Evolutionary conservation across 2,797 vertebrate genomes (phyloP).

Genomic region (Rhynchotus rufescens): DNA sequence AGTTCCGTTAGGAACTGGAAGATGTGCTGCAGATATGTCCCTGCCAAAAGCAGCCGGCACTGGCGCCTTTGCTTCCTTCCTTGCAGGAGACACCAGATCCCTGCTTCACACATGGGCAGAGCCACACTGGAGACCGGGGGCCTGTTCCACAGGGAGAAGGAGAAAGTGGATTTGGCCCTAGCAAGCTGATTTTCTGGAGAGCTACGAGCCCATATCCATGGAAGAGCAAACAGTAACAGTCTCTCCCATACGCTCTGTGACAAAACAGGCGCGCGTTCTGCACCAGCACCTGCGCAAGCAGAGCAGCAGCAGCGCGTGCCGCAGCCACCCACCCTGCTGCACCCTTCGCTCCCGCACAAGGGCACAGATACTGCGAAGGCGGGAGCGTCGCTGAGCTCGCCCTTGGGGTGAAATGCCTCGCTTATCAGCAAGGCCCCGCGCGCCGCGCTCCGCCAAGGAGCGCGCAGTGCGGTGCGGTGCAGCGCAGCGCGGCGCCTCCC

Average conservation of each 20-base stretch:
- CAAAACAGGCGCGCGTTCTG: background rate
- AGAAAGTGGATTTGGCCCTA: background rate
- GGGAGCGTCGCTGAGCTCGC: background rate
- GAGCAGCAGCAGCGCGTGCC: background rate
- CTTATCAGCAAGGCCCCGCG: constrained; percentile 1
- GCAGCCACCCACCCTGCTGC: background rate
- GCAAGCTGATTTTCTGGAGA: background rate
- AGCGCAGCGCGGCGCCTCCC: too few relatives aligned
- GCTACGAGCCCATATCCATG: background rate
- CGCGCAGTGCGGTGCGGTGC: too few relatives aligned
- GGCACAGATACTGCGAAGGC: background rate
- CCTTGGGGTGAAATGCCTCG: constrained; percentile 21
- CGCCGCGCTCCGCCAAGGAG: too few relatives aligned
- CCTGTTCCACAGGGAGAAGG: background rate
- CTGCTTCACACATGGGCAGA: background rate
- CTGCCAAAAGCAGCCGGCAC: background rate
- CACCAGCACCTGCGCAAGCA: fast-evolving
- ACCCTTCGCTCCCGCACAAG: background rate
- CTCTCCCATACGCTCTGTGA: background rate
- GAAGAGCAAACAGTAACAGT: background rate
- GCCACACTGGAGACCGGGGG: background rate
- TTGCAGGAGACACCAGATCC: background rate
- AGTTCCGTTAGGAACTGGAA: background rate
- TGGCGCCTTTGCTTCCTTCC: background rate
- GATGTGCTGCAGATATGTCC: background rate